These are phyloP conservation scores for Adrianichthys oophorus DNA, from an alignment of 2,797 vertebrate genomes.

Conservation along the genomic window DNA sequence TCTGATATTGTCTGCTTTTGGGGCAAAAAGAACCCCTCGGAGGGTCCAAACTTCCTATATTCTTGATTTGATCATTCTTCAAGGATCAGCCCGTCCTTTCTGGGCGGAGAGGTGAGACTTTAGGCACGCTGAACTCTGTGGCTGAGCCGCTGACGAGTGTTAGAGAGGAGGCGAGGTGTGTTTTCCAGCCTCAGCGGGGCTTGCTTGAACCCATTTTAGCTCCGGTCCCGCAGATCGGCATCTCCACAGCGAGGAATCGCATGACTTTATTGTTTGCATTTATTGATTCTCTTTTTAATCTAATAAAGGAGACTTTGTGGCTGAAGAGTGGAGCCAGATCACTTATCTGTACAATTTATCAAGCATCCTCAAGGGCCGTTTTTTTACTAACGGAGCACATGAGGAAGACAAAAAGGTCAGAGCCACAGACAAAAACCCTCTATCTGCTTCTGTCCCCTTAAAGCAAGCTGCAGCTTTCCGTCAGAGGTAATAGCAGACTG, in stretches of 20 bases:
- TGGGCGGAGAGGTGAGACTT: constrained; percentile 38
- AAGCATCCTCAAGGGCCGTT: constrained; percentile 46
- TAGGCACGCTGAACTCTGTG: constrained; percentile 53
- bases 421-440: constrained; percentile 44
- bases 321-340: constrained; percentile 46
- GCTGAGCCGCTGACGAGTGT: constrained; percentile 16
- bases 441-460: constrained; percentile 48
- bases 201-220: constrained; percentile 45
- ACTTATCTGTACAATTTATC: constrained; percentile 58
- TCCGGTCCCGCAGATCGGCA: constrained; percentile 40
- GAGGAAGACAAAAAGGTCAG: constrained; percentile 48
- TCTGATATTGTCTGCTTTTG: background rate
- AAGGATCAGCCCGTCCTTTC: constrained; percentile 1
- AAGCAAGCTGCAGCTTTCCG: constrained; percentile 58
- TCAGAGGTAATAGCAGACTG: constrained; percentile 51
- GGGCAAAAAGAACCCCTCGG: too few relatives aligned
- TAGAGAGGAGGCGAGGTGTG: constrained; percentile 26
- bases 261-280: constrained; percentile 45
- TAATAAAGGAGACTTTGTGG: constrained; percentile 39
- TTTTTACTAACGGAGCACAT: constrained; percentile 36
- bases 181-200: constrained; percentile 67
- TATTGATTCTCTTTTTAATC: constrained; percentile 53
- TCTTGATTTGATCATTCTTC: background rate
- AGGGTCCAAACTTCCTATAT: too few relatives aligned
- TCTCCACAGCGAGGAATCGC: constrained; percentile 12